Evolutionary conservation across 1,140 invertebrate genomes (phyloP), one percentile per base, ranked within the genome.

Genomic region (Trichomalopsis sarcophagae): DNA sequence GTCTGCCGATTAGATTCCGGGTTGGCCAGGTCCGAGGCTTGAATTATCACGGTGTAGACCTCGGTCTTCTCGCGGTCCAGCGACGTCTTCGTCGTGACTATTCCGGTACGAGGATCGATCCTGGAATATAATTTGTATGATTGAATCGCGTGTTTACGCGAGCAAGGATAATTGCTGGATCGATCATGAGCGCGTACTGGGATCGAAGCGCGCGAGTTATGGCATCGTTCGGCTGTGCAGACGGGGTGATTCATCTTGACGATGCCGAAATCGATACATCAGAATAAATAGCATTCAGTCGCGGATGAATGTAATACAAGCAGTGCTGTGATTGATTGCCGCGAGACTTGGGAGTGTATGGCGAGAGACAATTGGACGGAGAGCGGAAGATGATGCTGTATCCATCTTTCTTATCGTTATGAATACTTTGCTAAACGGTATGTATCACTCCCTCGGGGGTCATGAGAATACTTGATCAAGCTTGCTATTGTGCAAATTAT

Each of bases 41-140:
- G 95, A 1, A 99, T 95, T 9, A 97, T 95, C 0, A 99, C 93
- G 2, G 97, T 97, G 89, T 99, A 99, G 71, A 97, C 94, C 71
- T 98, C 96, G 7, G 96, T 96, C 9, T 95, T 96, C 94, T 99
- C 99, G 40, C 98, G 94, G 91, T 99, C 99, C 5, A 99, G 91
- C 0, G 95, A 91, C 14, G 96, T 94, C 75, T 97, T 95, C 0
- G 97, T 99, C 0, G 96, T 96, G 10, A 99, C 95, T 0, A 97
- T 96, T 7, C 98, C 98, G 4, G 96, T 96, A 68, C 96, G 95
- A 1, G 95, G 92, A 90, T 98, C 97, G 50, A 99, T 97, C n/a
- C 85, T 86, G 36, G 11, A 76, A 71, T 44, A 44, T 44, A 44
- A 9, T 9, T 9, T 44, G 9, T 44, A 44, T 10, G 40, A 9